These are phyloP conservation scores for Zygaena filipendulae DNA, from an alignment of 2,888 invertebrate species.

Conservation along the genomic window DNA sequence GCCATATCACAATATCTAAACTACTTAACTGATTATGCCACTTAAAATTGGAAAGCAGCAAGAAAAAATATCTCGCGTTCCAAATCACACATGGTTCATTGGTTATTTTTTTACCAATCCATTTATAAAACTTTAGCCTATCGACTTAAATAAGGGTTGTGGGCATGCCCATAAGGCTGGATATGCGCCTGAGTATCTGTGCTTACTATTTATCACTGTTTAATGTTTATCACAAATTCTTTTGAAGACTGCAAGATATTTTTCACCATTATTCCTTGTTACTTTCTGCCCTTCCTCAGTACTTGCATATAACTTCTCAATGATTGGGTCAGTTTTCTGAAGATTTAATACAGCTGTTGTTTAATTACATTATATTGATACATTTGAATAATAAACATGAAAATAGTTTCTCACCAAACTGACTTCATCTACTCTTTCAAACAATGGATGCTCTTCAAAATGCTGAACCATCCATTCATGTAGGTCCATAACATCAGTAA, in stretches of 20 bases:
- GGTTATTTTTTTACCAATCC: no score
- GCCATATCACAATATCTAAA: no score
- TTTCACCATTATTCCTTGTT: constrained; percentile 92
- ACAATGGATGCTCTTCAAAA: constrained; percentile 90
- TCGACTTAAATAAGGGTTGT: no score
- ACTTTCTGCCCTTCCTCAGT: constrained; percentile 99
- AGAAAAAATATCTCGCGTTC: constrained; percentile 9
- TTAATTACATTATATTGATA: not conserved
- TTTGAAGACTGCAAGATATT: constrained; percentile 90
- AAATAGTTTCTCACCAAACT: constrained; percentile 72
- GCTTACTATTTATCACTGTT: no score
- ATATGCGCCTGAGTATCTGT: no score
- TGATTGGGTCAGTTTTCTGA: constrained; percentile 83
- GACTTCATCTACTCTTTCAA: constrained; percentile 77
- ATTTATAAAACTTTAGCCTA: no score
- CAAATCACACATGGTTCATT: no score
- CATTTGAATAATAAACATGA: not conserved
- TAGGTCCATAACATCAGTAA: constrained; percentile 97
- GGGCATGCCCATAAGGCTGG: no score
- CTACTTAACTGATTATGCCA: no score
- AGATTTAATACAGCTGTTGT: constrained; percentile 34
- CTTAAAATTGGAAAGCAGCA: no score
- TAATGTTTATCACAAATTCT: constrained; percentile 64
- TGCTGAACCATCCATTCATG: constrained; percentile 98
- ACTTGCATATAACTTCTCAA: constrained; percentile 90